These are phyloP conservation scores for Euphydryas editha DNA, from an alignment of 2,888 invertebrate genomes.

Conservation along the genomic window DNA sequence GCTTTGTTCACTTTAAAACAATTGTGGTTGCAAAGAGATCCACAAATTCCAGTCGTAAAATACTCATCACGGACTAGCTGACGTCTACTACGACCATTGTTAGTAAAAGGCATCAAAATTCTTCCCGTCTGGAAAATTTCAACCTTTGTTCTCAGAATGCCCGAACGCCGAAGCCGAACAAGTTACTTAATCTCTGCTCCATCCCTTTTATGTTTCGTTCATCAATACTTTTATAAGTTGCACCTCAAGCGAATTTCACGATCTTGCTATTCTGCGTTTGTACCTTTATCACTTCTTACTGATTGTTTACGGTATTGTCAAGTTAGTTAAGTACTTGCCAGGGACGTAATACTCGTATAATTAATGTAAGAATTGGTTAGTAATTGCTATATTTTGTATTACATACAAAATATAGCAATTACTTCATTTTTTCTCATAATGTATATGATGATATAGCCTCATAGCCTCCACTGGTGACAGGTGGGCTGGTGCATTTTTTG, in stretches of 20 bases:
- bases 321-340: not conserved
- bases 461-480: too few species aligned
- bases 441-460: too few species aligned
- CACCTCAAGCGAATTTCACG: constrained; percentile 54
- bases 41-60: constrained; percentile 62
- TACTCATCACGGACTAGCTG: constrained; percentile 58
- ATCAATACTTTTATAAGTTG: constrained; percentile 73
- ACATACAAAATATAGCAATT: not conserved
- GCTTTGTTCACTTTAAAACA: constrained; percentile 58
- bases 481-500: too few species aligned
- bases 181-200: constrained; percentile 73
- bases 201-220: constrained; percentile 65
- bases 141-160: constrained; percentile 63
- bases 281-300: constrained; percentile 3
- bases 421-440: too few species aligned
- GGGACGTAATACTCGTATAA: not conserved
- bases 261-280: constrained; percentile 8
- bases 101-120: constrained; percentile 65
- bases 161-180: constrained; percentile 67
- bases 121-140: constrained; percentile 69
- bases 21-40: constrained; percentile 56
- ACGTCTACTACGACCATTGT: constrained; percentile 62
- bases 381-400: too few species aligned
- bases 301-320: not conserved
- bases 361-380: too few species aligned